phyloP scores from a whole-genome alignment of 2,113 vertebrate genomes.

The Herpetotheres cachinnans region DNA sequence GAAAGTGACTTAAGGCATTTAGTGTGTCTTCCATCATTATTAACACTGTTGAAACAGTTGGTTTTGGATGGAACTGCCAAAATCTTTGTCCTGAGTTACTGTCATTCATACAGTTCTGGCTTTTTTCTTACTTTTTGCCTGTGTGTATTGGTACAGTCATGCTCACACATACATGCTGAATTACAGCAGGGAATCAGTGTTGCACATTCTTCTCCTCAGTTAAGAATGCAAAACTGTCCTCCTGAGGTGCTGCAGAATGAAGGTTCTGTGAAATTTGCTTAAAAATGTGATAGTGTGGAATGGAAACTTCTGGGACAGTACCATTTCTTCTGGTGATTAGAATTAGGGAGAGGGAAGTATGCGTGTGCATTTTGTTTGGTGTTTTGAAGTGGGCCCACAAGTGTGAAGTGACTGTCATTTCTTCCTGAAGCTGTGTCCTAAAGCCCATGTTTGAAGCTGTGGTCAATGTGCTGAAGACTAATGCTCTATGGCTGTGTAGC shows the following conservation, averaged over 20 bases:
- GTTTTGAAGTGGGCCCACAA: neutral
- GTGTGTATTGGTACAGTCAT: neutral
- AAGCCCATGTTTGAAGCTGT: neutral
- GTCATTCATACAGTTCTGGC: neutral
- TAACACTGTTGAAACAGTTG: neutral
- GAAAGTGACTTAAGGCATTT: neutral
- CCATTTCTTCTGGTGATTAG: neutral
- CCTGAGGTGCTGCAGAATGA: neutral
- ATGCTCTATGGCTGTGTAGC: neutral
- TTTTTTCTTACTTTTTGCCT: neutral
- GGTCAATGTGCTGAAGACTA: neutral
- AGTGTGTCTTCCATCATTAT: neutral
- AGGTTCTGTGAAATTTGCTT: neutral
- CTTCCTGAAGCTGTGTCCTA: neutral
- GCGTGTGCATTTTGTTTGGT: neutral
- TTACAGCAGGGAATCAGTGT: neutral
- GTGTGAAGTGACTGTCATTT: neutral
- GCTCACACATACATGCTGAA: neutral
- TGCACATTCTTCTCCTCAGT: neutral
- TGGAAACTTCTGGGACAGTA: neutral
- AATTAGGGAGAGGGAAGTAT: neutral
- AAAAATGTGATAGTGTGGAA: neutral
- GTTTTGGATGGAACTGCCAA: neutral
- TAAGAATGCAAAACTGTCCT: neutral
- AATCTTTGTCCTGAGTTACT: neutral